These are phyloP conservation scores for Deroptyus accipitrinus DNA, from an alignment of 2,113 vertebrate species.

Conservation along the genomic window DNA sequence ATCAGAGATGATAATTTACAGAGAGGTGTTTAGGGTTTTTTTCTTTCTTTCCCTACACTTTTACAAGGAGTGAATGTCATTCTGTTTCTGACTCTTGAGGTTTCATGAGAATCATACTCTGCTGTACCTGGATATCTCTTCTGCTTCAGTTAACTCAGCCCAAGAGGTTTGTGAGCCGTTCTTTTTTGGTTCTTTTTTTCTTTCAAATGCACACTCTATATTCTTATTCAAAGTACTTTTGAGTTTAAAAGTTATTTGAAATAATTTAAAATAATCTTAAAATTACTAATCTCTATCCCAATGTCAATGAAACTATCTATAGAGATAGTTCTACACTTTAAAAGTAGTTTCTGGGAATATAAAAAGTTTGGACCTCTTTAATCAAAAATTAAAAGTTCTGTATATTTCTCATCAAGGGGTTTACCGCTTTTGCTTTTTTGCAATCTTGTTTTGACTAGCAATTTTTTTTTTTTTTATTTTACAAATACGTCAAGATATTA, in stretches of 20 bases:
- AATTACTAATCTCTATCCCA: background rate
- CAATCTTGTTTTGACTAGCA: background rate
- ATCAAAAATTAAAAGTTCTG: background rate
- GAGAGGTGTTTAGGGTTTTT: background rate
- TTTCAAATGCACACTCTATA: background rate
- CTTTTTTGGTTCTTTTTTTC: background rate
- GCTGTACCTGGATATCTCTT: background rate
- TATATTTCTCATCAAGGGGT: background rate
- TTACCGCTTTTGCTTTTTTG: background rate
- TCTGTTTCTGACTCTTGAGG: background rate
- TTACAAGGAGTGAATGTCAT: background rate
- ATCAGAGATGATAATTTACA: slow-evolving; percentile 11
- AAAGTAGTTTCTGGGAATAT: background rate
- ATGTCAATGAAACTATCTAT: background rate
- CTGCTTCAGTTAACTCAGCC: background rate
- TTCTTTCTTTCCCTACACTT: background rate
- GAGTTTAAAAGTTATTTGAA: background rate
- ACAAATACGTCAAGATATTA: background rate
- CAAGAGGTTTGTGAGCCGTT: background rate
- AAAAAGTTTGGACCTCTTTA: background rate
- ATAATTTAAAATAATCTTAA: background rate
- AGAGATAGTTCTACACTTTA: background rate
- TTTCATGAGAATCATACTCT: background rate
- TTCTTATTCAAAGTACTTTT: background rate
- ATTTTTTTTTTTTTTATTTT: background rate